A percentile compares a stretch with the other conserved stretches of the same genome.
phyloP scores from a whole-genome alignment of 2,797 vertebrate species.

The Sebastes hopkinsi region DNA sequence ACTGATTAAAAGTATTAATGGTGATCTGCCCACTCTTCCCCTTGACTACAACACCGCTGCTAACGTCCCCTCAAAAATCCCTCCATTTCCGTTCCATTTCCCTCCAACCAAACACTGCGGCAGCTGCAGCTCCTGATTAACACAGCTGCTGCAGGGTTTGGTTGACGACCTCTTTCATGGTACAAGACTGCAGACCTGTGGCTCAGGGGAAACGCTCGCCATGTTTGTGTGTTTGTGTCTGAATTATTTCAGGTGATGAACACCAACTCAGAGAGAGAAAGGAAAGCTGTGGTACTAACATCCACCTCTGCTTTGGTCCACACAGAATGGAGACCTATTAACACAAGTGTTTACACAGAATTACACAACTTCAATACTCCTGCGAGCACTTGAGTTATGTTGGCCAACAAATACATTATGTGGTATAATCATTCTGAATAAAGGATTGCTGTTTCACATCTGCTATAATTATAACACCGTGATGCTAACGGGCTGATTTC shows the following conservation, averaged over 20 bases:
- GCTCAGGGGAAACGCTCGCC: background rate
- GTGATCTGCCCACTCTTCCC: background rate
- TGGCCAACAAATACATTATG: background rate
- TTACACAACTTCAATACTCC: background rate
- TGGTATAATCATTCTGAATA: background rate
- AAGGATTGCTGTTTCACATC: background rate
- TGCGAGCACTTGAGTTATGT: background rate
- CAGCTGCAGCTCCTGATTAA: conserved; percentile 28
- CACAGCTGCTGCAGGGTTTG: conserved; percentile 21
- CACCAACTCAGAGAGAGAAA: background rate
- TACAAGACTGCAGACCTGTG: background rate
- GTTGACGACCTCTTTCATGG: background rate
- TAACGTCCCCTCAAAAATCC: background rate
- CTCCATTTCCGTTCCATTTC: conserved; percentile 1
- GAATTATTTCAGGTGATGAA: background rate
- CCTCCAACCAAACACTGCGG: background rate
- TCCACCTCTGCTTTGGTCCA: background rate
- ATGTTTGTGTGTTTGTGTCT: background rate
- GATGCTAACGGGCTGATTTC: background rate
- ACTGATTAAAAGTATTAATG: background rate
- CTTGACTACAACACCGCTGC: background rate
- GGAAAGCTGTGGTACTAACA: background rate
- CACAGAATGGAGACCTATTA: background rate
- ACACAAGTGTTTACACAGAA: background rate
- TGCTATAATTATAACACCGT: background rate